Percentiles rank a stretch among this genome's conserved stretches.
Evolutionary conservation across 2,797 vertebrate genomes (phyloP).

Genomic region (Platyrinchus mystaceus): DNA sequence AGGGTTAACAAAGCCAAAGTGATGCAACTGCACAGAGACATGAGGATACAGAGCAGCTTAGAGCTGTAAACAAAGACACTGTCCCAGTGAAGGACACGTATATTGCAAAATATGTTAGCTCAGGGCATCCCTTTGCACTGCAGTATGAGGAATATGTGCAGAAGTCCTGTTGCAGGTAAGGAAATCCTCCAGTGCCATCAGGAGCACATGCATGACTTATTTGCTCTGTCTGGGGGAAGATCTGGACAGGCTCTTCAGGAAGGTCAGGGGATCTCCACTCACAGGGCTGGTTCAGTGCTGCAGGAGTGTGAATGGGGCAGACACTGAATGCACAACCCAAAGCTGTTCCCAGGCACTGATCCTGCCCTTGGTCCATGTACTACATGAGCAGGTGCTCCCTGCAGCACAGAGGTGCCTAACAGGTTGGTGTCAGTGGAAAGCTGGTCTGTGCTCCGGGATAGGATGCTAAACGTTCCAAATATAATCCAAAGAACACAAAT

Average conservation of each 20-base stretch:
- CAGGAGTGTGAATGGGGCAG: neutral
- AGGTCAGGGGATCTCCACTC: neutral
- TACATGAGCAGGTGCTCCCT: neutral
- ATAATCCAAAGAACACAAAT: neutral
- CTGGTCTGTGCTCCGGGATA: neutral
- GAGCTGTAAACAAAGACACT: neutral
- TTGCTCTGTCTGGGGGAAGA: neutral
- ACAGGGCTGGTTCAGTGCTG: neutral
- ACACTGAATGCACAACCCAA: neutral
- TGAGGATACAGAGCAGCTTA: neutral
- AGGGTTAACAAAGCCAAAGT: neutral
- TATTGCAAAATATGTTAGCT: neutral
- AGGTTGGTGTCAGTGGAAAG: neutral
- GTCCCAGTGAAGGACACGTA: neutral
- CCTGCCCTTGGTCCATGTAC: neutral
- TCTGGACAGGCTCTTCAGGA: neutral
- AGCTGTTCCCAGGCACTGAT: neutral
- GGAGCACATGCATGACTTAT: rapidly evolving
- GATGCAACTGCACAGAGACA: neutral
- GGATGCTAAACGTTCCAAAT: neutral
- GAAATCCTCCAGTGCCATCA: neutral
- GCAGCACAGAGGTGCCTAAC: neutral
- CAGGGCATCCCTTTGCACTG: neutral
- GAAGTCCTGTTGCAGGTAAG: neutral
- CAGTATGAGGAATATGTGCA: neutral